A percentile compares a stretch with the other conserved stretches of the same genome.
Conservation (phyloP, 2,113 vertebrate genomes). For the Lota lota region DNA sequence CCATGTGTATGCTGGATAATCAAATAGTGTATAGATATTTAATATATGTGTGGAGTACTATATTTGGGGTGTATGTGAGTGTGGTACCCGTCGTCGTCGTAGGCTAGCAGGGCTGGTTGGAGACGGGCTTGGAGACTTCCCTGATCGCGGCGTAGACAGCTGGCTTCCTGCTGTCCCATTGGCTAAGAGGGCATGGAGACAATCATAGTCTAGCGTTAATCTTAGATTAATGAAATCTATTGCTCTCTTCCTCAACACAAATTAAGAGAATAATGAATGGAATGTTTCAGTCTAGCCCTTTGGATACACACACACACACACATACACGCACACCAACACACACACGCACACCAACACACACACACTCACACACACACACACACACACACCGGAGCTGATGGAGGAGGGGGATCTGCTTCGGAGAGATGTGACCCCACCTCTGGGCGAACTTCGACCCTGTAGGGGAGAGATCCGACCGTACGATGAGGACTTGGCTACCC, state of each 20-base stretch:
- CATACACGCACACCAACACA: neutral
- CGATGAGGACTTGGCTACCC: constrained; percentile 92
- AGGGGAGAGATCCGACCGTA: constrained; percentile 89
- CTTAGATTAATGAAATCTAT: too few relatives aligned
- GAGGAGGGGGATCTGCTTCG: constrained; percentile 97
- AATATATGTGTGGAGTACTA: too few relatives aligned
- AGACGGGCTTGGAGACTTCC: constrained; percentile 89
- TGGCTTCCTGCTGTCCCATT: constrained; percentile 91
- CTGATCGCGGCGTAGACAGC: constrained; percentile 87
- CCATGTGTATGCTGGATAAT: too few relatives aligned
- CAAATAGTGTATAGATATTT: too few relatives aligned
- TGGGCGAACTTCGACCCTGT: constrained; percentile 82
- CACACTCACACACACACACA: neutral
- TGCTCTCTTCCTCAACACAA: too few relatives aligned
- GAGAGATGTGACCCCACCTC: constrained; percentile 82
- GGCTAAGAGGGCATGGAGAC: constrained; percentile 63
- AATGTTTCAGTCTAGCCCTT: neutral
- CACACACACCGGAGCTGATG: constrained; percentile 75
- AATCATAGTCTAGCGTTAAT: too few relatives aligned
- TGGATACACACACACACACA: neutral
- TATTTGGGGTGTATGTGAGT: too few relatives aligned
- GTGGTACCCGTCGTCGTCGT: constrained; percentile 82
- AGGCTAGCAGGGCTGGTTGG: constrained; percentile 89
- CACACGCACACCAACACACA: neutral
- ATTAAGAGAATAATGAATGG: too few relatives aligned